Base-by-base conservation (phyloP, 2,888 invertebrate species). In the Nasonia oneida region DNA sequence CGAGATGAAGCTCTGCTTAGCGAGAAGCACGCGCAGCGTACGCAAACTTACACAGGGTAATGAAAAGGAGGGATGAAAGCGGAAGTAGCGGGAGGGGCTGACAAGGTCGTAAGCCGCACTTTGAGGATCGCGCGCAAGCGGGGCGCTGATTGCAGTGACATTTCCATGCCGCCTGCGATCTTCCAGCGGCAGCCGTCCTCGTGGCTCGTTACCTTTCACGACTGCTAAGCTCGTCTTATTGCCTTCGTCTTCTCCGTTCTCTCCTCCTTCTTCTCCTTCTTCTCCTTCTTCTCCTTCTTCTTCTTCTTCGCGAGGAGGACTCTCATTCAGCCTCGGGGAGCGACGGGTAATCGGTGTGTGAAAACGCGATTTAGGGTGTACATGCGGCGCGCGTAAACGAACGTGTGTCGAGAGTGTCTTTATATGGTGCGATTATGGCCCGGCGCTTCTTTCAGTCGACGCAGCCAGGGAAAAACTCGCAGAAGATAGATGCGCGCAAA, bases 321-420 rank as follows among this genome's bases (percentile, higher is more conserved):
- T 61, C n/a, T 61, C 57, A 61, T 61, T 61, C 57, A 83, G 81
- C 29, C 29, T 81, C 86, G 89, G 88, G 87, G 81, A 87, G 85
- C 81, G 2, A 18, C 37, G 33, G 88, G 89, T 90, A 90, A 90
- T 90, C 89, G 90, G 70, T 82, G 88, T 87, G 89, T 89, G 89
- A 89, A 89, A 90, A 90, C 88, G 89, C 88, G 89, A 89, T 89
- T 90, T 88, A 86, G 57, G 8, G 57, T n/a, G 23, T 15, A 87
- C 86, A 29, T 86, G 47, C 3, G 86, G 23, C 10, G 57, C 18
- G 57, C 57, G 53, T 29, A 39, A 23, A 50, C n/a, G 50, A 33
- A 57, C 73, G 47, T 47, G 15, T n/a, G 57, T 53, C 79, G 75
- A 75, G 75, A 83, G 76, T 61, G 78, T 78, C 77, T n/a, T 86